These are phyloP conservation scores for Gasteruption jaculator DNA, from an alignment of 2,888 invertebrate species.

Conservation along the genomic window DNA sequence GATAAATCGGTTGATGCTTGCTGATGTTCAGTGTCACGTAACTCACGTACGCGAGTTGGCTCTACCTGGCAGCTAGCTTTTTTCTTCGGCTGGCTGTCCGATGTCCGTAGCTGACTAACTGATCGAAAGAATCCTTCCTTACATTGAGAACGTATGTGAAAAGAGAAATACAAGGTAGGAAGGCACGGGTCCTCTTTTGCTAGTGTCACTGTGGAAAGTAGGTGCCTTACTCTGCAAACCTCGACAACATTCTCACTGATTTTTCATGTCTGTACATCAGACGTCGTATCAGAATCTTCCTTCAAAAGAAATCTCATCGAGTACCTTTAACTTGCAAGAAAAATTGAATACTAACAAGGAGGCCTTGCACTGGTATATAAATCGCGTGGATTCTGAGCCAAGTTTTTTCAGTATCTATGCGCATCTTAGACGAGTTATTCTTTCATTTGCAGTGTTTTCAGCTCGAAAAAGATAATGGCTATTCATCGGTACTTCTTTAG, in stretches of 20 bases:
- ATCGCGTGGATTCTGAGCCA: too few species aligned
- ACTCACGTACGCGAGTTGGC: conserved; percentile 39
- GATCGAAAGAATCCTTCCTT: conserved; percentile 35
- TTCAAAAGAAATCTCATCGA: too few species aligned
- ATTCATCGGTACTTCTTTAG: too few species aligned
- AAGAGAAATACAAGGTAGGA: background rate
- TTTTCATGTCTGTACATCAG: too few species aligned
- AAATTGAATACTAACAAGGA: too few species aligned
- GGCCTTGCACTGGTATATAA: too few species aligned
- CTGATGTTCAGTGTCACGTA: conserved; percentile 44
- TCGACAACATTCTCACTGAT: conserved; percentile 37
- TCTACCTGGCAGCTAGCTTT: conserved; percentile 31
- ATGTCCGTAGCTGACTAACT: conserved; percentile 27
- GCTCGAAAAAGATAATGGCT: too few species aligned
- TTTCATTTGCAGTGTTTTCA: too few species aligned
- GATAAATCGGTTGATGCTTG: conserved; percentile 46
- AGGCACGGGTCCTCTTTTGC: background rate
- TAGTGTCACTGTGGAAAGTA: conserved; percentile 32
- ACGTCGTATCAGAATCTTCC: too few species aligned
- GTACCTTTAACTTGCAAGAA: too few species aligned
- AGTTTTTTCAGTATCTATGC: too few species aligned
- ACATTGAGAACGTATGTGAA: conserved; percentile 19
- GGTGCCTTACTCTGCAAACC: conserved; percentile 25
- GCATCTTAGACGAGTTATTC: too few species aligned
- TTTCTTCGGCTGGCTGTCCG: conserved; percentile 31